Percentiles rank a stretch among this genome's conserved stretches.
Evolutionary conservation across 1,140 invertebrate species (phyloP).

Genomic region (Scaptodrosophila lebanonensis): DNA sequence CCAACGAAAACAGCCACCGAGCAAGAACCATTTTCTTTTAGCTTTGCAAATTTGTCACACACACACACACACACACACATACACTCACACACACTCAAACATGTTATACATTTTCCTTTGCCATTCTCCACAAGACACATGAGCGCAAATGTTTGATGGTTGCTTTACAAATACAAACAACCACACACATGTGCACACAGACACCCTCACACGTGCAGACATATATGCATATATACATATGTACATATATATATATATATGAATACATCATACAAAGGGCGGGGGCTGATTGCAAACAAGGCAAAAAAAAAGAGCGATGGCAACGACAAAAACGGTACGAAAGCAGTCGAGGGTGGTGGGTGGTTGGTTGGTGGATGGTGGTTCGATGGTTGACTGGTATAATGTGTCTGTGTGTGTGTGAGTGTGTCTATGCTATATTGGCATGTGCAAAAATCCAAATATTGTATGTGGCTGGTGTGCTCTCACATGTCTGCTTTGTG

Average conservation of each 20-base stretch:
- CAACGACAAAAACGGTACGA: slow-evolving; percentile 39
- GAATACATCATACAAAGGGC: background rate
- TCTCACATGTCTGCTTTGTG: slow-evolving; percentile 51
- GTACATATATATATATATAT: no score
- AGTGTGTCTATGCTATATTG: slow-evolving; percentile 50
- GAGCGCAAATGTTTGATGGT: slow-evolving; percentile 70
- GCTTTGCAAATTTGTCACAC: slow-evolving; percentile 44
- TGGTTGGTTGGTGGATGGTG: slow-evolving; percentile 1
- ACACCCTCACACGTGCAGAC: slow-evolving; percentile 16
- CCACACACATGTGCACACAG: slow-evolving; percentile 34
- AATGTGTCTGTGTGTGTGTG: slow-evolving; percentile 16
- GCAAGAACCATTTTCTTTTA: slow-evolving; percentile 71
- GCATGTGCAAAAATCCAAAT: slow-evolving; percentile 65
- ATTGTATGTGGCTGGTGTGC: slow-evolving; percentile 37
- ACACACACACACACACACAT: slow-evolving; percentile 6
- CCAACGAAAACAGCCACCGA: slow-evolving; percentile 12
- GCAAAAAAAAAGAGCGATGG: slow-evolving; percentile 13
- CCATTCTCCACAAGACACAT: slow-evolving; percentile 25
- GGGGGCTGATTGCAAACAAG: background rate
- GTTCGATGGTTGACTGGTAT: background rate
- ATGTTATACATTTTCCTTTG: slow-evolving; percentile 45
- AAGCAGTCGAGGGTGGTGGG: slow-evolving; percentile 37
- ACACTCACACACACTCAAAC: slow-evolving; percentile 35
- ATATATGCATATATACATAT: slow-evolving; percentile 47
- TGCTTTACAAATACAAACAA: slow-evolving; percentile 72